These are phyloP conservation scores for Enoplosus armatus DNA, from an alignment of 2,797 vertebrate species.

Conservation along the genomic window DNA sequence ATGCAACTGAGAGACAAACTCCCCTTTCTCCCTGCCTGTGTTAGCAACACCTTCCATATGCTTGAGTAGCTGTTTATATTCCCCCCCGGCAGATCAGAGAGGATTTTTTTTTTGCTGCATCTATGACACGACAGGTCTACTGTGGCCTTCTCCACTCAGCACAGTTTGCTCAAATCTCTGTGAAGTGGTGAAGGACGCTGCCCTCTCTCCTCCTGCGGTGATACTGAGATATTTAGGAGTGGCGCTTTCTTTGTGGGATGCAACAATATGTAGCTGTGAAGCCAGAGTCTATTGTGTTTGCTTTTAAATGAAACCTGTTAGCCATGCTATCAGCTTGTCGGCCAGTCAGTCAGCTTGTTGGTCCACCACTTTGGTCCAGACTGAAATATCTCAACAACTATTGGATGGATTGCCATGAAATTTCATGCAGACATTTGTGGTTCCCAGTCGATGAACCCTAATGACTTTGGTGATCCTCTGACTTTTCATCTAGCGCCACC, in stretches of 20 bases:
- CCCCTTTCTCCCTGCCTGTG: slow-evolving; percentile 17
- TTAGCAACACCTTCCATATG: slow-evolving; percentile 45
- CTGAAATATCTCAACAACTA: slow-evolving; percentile 1
- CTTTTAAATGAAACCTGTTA: slow-evolving; percentile 35
- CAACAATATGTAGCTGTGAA: slow-evolving; percentile 29
- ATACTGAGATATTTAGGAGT: slow-evolving; percentile 43
- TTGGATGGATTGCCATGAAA: background rate
- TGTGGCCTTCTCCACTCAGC: slow-evolving; percentile 52
- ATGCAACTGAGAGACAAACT: slow-evolving; percentile 44
- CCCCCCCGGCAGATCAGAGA: slow-evolving; percentile 54
- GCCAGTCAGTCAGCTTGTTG: background rate
- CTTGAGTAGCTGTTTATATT: slow-evolving; percentile 50
- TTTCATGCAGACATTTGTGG: background rate
- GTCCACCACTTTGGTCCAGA: background rate
- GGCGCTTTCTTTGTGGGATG: slow-evolving; percentile 29
- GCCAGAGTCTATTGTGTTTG: slow-evolving; percentile 40
- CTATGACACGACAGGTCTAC: slow-evolving; percentile 41
- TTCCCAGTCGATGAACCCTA: background rate
- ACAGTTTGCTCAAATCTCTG: slow-evolving; percentile 62
- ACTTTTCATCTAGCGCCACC: background rate
- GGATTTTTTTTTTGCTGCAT: slow-evolving; percentile 15
- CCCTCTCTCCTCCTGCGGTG: slow-evolving; percentile 33
- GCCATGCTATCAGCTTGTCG: background rate
- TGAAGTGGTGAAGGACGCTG: slow-evolving; percentile 59
- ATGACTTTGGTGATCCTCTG: background rate